Conservation (phyloP, 1,140 invertebrate species). For the Drosophila suzukii region DNA sequence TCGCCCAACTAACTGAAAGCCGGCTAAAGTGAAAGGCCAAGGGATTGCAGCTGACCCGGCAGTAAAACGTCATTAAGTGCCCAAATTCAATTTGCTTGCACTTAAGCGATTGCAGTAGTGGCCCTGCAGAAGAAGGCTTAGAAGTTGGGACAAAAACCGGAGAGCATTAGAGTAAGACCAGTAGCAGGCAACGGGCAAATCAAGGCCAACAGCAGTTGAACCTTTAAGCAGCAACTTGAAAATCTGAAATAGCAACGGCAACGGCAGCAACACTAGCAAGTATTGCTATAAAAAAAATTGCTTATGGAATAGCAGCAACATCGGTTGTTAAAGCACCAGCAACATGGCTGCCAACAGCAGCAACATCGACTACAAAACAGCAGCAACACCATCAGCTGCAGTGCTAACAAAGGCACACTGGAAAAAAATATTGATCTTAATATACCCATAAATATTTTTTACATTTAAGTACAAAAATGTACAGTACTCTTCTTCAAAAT, state of each 20-base stretch:
- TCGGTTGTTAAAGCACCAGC: slow-evolving; percentile 32
- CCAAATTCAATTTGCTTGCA: slow-evolving; percentile 75
- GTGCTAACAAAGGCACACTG: background rate
- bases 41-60: slow-evolving; percentile 20
- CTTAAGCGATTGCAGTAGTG: slow-evolving; percentile 46
- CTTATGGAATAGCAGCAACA: slow-evolving; percentile 35
- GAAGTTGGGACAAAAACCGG: slow-evolving; percentile 20
- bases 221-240: slow-evolving; percentile 12
- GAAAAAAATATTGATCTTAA: no score
- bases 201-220: slow-evolving; percentile 15
- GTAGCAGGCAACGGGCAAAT: slow-evolving; percentile 12
- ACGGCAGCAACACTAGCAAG: slow-evolving; percentile 16
- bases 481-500: background rate
- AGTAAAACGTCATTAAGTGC: slow-evolving; percentile 56
- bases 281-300: slow-evolving; percentile 17
- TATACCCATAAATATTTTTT: background rate
- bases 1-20: slow-evolving; percentile 66
- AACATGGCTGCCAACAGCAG: slow-evolving; percentile 20
- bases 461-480: background rate
- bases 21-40: slow-evolving; percentile 60
- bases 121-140: slow-evolving; percentile 21
- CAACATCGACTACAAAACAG: slow-evolving; percentile 18
- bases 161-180: slow-evolving; percentile 26
- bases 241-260: slow-evolving; percentile 2
- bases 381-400: slow-evolving; percentile 20